Evolutionary conservation across 2,797 vertebrate genomes (phyloP), one percentile per base, ranked within the genome.

Genomic region (Rhinophrynus dorsalis): DNA sequence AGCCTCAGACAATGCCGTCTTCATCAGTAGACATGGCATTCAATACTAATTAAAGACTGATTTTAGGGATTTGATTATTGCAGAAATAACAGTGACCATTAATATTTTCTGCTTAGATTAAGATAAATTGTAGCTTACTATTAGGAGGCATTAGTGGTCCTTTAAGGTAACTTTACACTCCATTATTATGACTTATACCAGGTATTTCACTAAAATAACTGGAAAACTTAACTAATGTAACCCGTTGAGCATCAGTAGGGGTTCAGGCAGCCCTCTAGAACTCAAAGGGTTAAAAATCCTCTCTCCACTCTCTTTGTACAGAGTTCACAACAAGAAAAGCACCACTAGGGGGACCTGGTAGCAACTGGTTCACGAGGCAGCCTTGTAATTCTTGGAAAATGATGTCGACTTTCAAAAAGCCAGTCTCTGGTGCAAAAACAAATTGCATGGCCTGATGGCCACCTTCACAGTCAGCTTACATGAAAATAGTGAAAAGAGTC

Each of bases 401-500:
- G 40, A 72, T 23, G 68, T 63, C 70, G 58, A 47, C 0, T 0
- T 47, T 76, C 26, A 42, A 65, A 47, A 60, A 78, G 48, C 74
- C 76, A 62, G 62, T 76, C 65, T 75, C 76, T 32, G 45, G 73
- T 70, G 79, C 73, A 82, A 78, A 82, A 82, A 75, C 59, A 23
- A 33, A 75, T 54, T 63, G 32, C 61, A 18, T 63, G 85, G 84
- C 77, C 17, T 71, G 67, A 60, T n/a, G 68, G 78, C 79, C 83
- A 74, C 69, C 57, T 78, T 80, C 84, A 79, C 71, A 81, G 84
- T 80, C 79, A 74, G 72, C 78, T 76, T 79, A 78, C 61, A 51
- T 44, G 74, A 80, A 83, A 75, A 77, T 3, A 77, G 74, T 68
- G 75, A 81, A 78, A 73, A 68, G 33, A 75, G 51, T 75, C 37